Evolutionary conservation across 2,113 vertebrate genomes (phyloP).

Genomic region (Vimba vimba): DNA sequence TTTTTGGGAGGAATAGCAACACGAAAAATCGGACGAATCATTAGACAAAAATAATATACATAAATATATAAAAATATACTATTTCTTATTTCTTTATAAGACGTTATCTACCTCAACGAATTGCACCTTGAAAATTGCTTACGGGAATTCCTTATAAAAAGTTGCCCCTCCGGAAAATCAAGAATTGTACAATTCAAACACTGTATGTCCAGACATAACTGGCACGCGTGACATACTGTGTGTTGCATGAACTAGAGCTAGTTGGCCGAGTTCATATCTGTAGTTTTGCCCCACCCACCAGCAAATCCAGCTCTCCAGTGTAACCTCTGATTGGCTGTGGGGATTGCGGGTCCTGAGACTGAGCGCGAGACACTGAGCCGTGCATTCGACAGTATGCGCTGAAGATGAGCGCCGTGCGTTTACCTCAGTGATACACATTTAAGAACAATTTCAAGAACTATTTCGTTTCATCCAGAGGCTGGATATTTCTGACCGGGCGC

Average conservation of each 20-base stretch:
- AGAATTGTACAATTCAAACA: neutral
- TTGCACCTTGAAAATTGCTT: neutral
- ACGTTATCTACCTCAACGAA: neutral
- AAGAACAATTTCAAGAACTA: slow-evolving; percentile 60
- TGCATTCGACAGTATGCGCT: slow-evolving; percentile 75
- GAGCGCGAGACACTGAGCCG: slow-evolving; percentile 74
- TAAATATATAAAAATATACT: too few relatives aligned
- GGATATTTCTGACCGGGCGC: slow-evolving; percentile 64
- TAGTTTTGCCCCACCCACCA: slow-evolving; percentile 74
- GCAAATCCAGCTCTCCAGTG: slow-evolving; percentile 73
- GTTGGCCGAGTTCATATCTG: slow-evolving; percentile 71
- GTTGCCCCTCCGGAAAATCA: neutral
- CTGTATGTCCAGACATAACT: neutral
- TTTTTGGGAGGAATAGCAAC: slow-evolving; percentile 6
- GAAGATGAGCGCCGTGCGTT: slow-evolving; percentile 73
- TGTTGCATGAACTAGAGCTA: slow-evolving; percentile 68
- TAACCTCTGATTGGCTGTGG: slow-evolving; percentile 65
- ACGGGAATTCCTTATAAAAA: neutral
- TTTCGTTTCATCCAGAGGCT: slow-evolving; percentile 57
- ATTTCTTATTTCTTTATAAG: too few relatives aligned
- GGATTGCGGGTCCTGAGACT: slow-evolving; percentile 79
- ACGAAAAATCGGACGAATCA: neutral
- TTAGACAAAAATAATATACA: neutral
- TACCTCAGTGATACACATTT: slow-evolving; percentile 68
- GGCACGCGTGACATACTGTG: slow-evolving; percentile 28